Evolutionary conservation across 2,113 vertebrate species (phyloP).

Genomic region (Alexandromys fortis): DNA sequence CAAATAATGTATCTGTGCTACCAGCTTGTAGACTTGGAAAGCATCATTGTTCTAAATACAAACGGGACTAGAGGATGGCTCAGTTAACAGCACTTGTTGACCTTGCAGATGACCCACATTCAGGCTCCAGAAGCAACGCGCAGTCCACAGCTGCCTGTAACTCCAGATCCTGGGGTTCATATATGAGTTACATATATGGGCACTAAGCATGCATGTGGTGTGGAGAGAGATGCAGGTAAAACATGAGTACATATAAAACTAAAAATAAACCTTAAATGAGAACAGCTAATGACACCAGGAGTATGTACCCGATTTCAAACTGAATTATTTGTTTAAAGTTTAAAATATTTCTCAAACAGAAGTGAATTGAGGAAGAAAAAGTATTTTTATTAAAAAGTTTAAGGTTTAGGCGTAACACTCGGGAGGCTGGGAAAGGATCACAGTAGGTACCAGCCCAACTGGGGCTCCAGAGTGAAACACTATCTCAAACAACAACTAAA

Average conservation of each 20-base stretch:
- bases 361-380: neutral
- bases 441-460: neutral
- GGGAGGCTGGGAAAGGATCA: neutral
- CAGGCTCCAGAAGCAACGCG: neutral
- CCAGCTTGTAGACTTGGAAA: neutral
- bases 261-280: neutral
- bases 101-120: neutral
- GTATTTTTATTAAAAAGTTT: neutral
- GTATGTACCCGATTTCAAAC: neutral
- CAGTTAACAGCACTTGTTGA: neutral
- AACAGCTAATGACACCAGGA: neutral
- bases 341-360: slow-evolving; percentile 25
- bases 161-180: neutral
- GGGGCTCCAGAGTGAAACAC: neutral
- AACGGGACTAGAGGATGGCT: neutral
- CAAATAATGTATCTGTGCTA: neutral
- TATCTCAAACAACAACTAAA: neutral
- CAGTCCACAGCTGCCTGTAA: neutral
- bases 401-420: neutral
- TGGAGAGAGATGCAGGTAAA: neutral
- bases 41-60: neutral
- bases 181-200: too few relatives aligned
- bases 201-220: neutral
- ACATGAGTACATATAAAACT: neutral
- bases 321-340: neutral